phyloP scores from a whole-genome alignment of 2,888 invertebrate genomes.

The Leptinotarsa haldemani region DNA sequence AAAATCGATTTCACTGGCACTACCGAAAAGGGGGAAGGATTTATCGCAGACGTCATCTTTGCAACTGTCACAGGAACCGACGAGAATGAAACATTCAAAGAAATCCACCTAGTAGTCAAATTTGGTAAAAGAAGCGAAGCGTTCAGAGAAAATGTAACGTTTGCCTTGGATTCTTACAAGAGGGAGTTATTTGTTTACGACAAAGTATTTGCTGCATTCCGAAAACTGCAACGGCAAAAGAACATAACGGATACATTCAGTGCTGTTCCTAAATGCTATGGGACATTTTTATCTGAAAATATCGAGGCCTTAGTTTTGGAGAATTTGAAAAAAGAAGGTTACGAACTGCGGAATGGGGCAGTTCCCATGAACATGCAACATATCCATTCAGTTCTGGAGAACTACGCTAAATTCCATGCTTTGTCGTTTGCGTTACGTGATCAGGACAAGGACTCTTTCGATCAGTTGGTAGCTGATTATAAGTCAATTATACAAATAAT shows the following conservation, averaged over 20 bases:
- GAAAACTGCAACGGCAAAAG: constrained; percentile 32
- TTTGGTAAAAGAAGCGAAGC: constrained; percentile 29
- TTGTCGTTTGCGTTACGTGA: constrained; percentile 41
- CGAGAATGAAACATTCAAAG: constrained; percentile 25
- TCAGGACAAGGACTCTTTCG: constrained; percentile 32
- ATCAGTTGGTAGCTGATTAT: not conserved
- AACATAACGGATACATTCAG: constrained; percentile 16
- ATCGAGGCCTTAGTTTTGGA: constrained; percentile 35
- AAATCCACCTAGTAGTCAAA: constrained; percentile 36
- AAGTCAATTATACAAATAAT: not conserved
- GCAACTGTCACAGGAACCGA: constrained; percentile 30
- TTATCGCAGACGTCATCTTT: constrained; percentile 41
- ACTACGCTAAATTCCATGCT: constrained; percentile 42
- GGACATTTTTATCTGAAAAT: constrained; percentile 24
- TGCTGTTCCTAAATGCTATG: constrained; percentile 36
- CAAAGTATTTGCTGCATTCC: constrained; percentile 35
- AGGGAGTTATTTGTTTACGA: constrained; percentile 37
- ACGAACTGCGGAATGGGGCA: constrained; percentile 27
- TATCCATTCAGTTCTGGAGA: constrained; percentile 28
- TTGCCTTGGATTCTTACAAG: constrained; percentile 12
- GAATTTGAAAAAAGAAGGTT: constrained; percentile 36
- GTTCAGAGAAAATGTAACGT: not conserved
- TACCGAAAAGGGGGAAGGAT: constrained; percentile 38
- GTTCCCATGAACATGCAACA: constrained; percentile 36
- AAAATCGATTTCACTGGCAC: constrained; percentile 11